A percentile compares a stretch with the other conserved stretches of the same genome.
Conservation (phyloP, 2,888 invertebrate genomes). For the Pollenia labialis region DNA sequence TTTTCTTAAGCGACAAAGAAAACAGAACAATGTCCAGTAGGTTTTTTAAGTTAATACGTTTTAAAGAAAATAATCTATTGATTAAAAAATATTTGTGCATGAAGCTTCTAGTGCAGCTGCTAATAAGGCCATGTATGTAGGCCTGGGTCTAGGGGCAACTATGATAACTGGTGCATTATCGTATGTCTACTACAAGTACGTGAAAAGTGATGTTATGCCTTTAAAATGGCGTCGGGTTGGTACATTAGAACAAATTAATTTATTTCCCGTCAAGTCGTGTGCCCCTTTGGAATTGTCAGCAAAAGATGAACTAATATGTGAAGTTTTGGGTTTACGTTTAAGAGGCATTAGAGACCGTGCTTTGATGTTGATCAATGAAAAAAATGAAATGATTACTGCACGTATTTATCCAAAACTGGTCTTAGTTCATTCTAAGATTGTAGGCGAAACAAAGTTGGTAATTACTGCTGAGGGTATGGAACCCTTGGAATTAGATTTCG, state of each 20-base stretch:
- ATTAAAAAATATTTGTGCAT: slow-evolving; percentile 44
- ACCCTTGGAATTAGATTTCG: slow-evolving; percentile 83
- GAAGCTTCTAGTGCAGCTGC: slow-evolving; percentile 51
- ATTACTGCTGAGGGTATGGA: slow-evolving; percentile 86
- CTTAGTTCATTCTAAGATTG: slow-evolving; percentile 75
- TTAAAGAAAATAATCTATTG: neutral
- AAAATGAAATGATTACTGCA: slow-evolving; percentile 80
- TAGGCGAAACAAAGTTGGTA: slow-evolving; percentile 84
- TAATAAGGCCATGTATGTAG: slow-evolving; percentile 66
- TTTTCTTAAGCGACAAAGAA: neutral
- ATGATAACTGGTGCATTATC: slow-evolving; percentile 76
- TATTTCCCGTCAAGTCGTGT: slow-evolving; percentile 82
- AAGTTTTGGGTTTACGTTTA: slow-evolving; percentile 78
- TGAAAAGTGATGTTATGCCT: slow-evolving; percentile 79
- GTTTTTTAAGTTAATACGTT: slow-evolving; percentile 24
- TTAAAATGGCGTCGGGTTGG: slow-evolving; percentile 81
- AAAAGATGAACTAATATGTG: slow-evolving; percentile 77
- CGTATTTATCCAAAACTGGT: slow-evolving; percentile 81
- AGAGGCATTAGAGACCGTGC: slow-evolving; percentile 79
- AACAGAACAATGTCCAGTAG: slow-evolving; percentile 53
- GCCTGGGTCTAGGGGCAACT: slow-evolving; percentile 76
- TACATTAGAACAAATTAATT: slow-evolving; percentile 77
- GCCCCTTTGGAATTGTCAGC: slow-evolving; percentile 75
- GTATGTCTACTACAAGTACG: slow-evolving; percentile 77
- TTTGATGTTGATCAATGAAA: slow-evolving; percentile 80